A percentile compares a stretch with the other conserved stretches of the same genome.
Evolutionary conservation across 1,140 invertebrate genomes (phyloP).

Genomic region (Drosophila kepulauana): DNA sequence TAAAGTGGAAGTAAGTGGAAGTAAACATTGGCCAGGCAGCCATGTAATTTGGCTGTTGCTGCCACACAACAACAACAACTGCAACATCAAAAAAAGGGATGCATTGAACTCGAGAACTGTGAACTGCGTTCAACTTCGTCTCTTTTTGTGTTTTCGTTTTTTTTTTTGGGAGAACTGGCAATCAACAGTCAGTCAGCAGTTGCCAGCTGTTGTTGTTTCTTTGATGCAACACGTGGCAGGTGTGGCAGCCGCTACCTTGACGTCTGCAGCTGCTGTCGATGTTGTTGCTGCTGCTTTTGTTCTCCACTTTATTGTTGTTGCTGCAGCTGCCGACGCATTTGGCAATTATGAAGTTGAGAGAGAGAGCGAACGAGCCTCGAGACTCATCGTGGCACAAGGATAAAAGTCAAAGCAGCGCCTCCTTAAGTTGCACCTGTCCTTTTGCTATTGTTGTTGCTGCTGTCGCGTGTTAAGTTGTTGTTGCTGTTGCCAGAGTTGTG

Average conservation of each 20-base stretch:
- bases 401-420: slow-evolving; percentile 36
- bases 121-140: not conserved
- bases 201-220: slow-evolving; percentile 30
- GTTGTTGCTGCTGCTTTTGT: slow-evolving; percentile 14
- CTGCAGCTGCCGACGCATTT: slow-evolving; percentile 37
- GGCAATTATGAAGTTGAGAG: slow-evolving; percentile 63
- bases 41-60: slow-evolving; percentile 69
- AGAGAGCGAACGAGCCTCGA: no score
- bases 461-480: slow-evolving; percentile 55
- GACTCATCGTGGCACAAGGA: slow-evolving; percentile 36
- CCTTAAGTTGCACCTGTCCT: slow-evolving; percentile 58
- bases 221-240: slow-evolving; percentile 71
- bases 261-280: slow-evolving; percentile 32
- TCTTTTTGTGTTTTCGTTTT: not conserved
- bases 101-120: slow-evolving; percentile 12
- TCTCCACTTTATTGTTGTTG: not conserved
- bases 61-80: not conserved
- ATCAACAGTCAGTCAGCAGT: slow-evolving; percentile 9
- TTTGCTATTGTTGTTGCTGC: slow-evolving; percentile 21
- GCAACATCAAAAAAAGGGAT: slow-evolving; percentile 5
- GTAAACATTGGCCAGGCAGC: slow-evolving; percentile 56
- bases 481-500: slow-evolving; percentile 1
- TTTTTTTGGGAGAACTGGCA: slow-evolving; percentile 13
- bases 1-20: slow-evolving; percentile 64
- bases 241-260: slow-evolving; percentile 51